These are phyloP conservation scores for Brachyalestes nurse DNA, from an alignment of 2,797 vertebrate genomes.

Conservation along the genomic window DNA sequence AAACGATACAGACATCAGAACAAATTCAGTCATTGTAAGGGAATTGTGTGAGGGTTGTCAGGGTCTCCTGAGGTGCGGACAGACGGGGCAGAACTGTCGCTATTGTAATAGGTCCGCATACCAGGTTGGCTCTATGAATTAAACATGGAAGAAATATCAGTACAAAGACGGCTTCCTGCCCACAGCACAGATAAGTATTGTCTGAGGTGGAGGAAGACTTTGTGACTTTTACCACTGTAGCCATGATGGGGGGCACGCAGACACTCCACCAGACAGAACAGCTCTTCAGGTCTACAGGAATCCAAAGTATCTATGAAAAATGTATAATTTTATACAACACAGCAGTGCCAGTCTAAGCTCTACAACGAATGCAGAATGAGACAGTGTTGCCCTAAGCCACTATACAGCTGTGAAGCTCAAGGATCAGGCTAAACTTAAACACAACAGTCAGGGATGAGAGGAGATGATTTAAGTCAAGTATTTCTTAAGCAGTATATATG, in stretches of 20 bases:
- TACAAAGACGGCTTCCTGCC: constrained; percentile 35
- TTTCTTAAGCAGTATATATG: too few species aligned
- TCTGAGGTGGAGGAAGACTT: constrained; percentile 22
- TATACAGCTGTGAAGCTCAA: too few species aligned
- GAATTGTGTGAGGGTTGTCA: constrained; percentile 19
- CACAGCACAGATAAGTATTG: constrained; percentile 33
- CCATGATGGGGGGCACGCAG: background rate
- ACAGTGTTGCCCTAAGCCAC: too few species aligned
- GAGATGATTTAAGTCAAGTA: too few species aligned
- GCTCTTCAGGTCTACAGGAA: background rate
- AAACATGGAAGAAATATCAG: constrained; percentile 49
- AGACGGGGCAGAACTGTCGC: constrained; percentile 16
- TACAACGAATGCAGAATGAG: too few species aligned
- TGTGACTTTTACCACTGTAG: constrained; percentile 30
- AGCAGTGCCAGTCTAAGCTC: background rate
- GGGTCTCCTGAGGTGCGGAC: constrained; percentile 26
- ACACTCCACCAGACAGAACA: background rate
- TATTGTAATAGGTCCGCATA: constrained; percentile 39
- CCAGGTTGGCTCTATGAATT: constrained; percentile 47
- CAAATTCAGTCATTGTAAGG: constrained; percentile 23
- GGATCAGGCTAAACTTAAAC: too few species aligned
- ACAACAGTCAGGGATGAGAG: too few species aligned
- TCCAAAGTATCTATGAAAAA: background rate
- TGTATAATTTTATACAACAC: background rate
- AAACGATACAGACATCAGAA: constrained; percentile 47